Evolutionary conservation across 2,797 vertebrate species (phyloP).

Genomic region (Pyrocephalus nanus): DNA sequence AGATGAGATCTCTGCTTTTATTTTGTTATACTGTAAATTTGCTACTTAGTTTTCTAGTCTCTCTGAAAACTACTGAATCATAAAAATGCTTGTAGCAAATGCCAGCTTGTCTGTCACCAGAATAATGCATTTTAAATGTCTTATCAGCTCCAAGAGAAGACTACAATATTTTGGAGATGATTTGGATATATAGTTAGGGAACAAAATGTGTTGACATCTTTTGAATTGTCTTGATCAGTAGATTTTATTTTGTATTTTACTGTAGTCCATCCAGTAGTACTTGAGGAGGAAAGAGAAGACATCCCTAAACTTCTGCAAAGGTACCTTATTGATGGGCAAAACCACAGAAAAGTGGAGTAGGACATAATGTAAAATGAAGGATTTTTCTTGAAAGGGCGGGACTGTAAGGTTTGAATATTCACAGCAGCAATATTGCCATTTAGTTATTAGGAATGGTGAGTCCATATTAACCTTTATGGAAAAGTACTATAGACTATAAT

Average conservation of each 20-base stretch:
- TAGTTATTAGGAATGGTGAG: not conserved
- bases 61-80: constrained; percentile 57
- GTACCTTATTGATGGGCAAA: not conserved
- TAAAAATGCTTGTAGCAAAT: constrained; percentile 53
- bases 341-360: not conserved
- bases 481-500: not conserved
- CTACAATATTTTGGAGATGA: constrained; percentile 14
- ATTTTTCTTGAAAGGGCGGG: not conserved
- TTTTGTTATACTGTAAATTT: constrained; percentile 63
- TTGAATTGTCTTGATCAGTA: constrained; percentile 7
- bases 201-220: constrained; percentile 42
- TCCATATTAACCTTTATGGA: constrained; percentile 20
- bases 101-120: constrained; percentile 58
- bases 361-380: not conserved
- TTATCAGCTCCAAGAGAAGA: constrained; percentile 47
- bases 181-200: constrained; percentile 35
- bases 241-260: constrained; percentile 4
- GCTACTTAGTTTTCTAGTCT: constrained; percentile 42
- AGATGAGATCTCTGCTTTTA: constrained; percentile 60
- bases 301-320: not conserved
- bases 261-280: not conserved
- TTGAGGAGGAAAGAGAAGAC: not conserved
- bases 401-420: not conserved
- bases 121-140: constrained; percentile 50
- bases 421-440: not conserved